Evolutionary conservation across 1,140 invertebrate species (phyloP).

Genomic region (Procambarus clarkii): DNA sequence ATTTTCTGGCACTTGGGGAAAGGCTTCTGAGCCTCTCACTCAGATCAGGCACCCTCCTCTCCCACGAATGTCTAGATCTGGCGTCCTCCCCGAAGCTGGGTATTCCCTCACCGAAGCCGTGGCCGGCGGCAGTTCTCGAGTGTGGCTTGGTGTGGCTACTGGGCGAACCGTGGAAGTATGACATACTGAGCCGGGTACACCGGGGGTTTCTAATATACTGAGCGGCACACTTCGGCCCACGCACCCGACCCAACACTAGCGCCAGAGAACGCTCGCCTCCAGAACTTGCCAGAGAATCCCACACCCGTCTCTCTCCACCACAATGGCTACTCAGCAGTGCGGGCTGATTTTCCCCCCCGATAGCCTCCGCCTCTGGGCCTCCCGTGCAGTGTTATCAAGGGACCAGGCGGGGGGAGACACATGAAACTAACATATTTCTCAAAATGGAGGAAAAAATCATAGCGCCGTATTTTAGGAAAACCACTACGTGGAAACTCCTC

Average conservation of each 20-base stretch:
- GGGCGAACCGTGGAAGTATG: constrained; percentile 30
- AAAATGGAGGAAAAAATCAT: no score
- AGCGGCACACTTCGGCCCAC: background rate
- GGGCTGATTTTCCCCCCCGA: background rate
- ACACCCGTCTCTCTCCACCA: background rate
- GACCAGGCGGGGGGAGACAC: no score
- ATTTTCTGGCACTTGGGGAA: constrained; percentile 51
- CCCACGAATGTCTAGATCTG: background rate
- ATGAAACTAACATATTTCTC: no score
- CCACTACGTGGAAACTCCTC: background rate
- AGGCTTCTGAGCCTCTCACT: constrained; percentile 35
- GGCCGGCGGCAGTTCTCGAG: background rate
- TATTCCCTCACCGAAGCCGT: background rate
- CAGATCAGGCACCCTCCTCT: background rate
- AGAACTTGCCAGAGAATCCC: constrained; percentile 44
- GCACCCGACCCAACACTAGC: constrained; percentile 21
- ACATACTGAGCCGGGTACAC: constrained; percentile 36
- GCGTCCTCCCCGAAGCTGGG: constrained; percentile 12
- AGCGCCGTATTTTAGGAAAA: background rate
- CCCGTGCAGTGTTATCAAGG: no score
- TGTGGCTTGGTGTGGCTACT: background rate
- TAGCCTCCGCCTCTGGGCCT: no score
- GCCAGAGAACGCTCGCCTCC: no score
- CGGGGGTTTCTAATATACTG: constrained; percentile 37
- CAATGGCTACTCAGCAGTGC: background rate